These are phyloP conservation scores for Glomeris maerens DNA, from an alignment of 1,140 invertebrate genomes.

Conservation along the genomic window DNA sequence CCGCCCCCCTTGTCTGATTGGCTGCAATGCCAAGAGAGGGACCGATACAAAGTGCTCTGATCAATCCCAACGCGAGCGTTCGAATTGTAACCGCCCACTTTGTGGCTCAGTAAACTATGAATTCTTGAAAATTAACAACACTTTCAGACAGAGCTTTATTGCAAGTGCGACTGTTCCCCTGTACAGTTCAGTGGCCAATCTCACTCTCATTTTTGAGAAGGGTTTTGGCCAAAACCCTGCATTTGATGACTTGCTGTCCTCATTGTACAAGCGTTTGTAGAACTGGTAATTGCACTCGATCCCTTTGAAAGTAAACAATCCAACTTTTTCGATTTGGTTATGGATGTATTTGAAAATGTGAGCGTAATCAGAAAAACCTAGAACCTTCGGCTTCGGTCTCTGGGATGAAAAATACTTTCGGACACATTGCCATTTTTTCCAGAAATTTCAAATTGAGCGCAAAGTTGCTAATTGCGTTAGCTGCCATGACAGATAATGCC, in stretches of 20 bases:
- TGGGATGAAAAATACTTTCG: neutral
- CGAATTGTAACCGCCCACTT: too few relatives aligned
- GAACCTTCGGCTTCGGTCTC: neutral
- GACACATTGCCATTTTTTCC: neutral
- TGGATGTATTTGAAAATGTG: slow-evolving; percentile 10
- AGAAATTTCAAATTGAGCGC: neutral
- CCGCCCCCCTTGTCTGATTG: too few relatives aligned
- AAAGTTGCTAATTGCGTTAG: neutral
- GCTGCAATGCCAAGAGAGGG: too few relatives aligned
- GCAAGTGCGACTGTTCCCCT: neutral
- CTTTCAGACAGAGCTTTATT: neutral
- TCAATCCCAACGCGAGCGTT: too few relatives aligned
- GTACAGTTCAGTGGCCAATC: neutral
- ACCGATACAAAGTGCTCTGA: too few relatives aligned
- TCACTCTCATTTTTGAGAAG: slow-evolving; percentile 13
- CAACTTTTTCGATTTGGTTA: neutral
- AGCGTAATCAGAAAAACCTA: neutral
- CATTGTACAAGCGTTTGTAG: slow-evolving; percentile 1
- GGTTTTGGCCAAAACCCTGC: neutral
- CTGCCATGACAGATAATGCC: slow-evolving; percentile 1
- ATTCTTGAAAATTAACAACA: too few relatives aligned
- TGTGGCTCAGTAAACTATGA: too few relatives aligned
- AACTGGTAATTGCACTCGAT: neutral
- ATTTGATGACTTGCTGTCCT: neutral
- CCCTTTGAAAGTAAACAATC: neutral